Evolutionary conservation across 2,888 invertebrate genomes (phyloP).

Genomic region (Pterostichus madidus): DNA sequence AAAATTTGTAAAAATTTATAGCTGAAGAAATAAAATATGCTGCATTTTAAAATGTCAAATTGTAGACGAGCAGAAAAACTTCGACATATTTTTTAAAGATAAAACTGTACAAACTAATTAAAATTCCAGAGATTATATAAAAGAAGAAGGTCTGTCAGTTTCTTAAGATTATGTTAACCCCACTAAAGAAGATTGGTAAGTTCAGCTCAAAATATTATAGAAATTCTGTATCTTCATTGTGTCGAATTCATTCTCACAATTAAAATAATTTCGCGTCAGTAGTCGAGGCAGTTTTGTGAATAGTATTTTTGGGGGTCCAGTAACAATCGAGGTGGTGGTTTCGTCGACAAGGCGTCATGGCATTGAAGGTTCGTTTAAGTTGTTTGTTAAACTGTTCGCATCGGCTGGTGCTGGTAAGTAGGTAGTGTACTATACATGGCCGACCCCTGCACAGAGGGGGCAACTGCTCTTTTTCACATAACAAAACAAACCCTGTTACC

Average conservation of each 20-base stretch:
- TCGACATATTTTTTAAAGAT: too few relatives aligned
- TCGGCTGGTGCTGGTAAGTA: slow-evolving; percentile 44
- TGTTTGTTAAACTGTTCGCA: slow-evolving; percentile 61
- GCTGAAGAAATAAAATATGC: too few relatives aligned
- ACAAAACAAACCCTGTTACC: slow-evolving; percentile 65
- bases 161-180: too few relatives aligned
- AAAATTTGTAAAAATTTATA: too few relatives aligned
- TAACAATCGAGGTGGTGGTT: slow-evolving; percentile 33
- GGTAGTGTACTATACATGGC: slow-evolving; percentile 53
- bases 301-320: not conserved
- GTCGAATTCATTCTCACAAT: not conserved
- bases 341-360: slow-evolving; percentile 17
- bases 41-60: too few relatives aligned
- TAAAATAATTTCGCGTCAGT: slow-evolving; percentile 46
- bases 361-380: slow-evolving; percentile 56
- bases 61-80: too few relatives aligned
- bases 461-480: slow-evolving; percentile 66
- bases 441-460: slow-evolving; percentile 49
- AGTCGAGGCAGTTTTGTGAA: slow-evolving; percentile 5
- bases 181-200: too few relatives aligned
- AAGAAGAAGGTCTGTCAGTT: too few relatives aligned
- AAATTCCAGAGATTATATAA: too few relatives aligned
- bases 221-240: too few relatives aligned
- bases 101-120: too few relatives aligned
- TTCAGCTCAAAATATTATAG: too few relatives aligned